These are phyloP conservation scores for Ceryle rudis DNA, from an alignment of 2,797 vertebrate species.

Conservation along the genomic window DNA sequence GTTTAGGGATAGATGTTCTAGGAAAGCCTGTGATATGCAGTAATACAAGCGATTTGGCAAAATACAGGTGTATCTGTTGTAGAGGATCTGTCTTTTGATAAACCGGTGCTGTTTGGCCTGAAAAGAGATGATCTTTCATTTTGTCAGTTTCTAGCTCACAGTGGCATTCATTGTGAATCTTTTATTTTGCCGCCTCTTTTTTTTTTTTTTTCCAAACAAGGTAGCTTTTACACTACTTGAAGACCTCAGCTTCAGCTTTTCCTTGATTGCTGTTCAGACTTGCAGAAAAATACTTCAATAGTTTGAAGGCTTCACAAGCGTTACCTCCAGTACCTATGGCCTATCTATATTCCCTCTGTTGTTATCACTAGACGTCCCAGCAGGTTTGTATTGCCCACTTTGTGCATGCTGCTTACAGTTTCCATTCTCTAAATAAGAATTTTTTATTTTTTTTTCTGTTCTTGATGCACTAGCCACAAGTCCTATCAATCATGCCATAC, in stretches of 20 bases:
- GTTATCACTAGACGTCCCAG: not conserved
- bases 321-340: not conserved
- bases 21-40: not conserved
- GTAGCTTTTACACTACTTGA: not conserved
- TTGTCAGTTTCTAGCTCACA: not conserved
- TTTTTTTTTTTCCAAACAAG: not conserved
- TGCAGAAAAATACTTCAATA: not conserved
- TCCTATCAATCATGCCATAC: fast-evolving
- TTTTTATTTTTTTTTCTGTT: not conserved
- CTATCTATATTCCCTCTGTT: not conserved
- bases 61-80: not conserved
- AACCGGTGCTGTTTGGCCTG: not conserved
- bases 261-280: not conserved
- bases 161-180: not conserved
- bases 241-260: not conserved
- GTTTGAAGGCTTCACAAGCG: not conserved
- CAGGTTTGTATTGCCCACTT: not conserved
- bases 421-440: not conserved
- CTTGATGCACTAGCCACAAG: not conserved
- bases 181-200: not conserved
- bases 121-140: not conserved
- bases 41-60: not conserved
- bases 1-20: not conserved
- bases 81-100: not conserved
- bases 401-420: not conserved